These are phyloP conservation scores for Syrphus vitripennis DNA, from an alignment of 2,888 invertebrate species.

Conservation along the genomic window DNA sequence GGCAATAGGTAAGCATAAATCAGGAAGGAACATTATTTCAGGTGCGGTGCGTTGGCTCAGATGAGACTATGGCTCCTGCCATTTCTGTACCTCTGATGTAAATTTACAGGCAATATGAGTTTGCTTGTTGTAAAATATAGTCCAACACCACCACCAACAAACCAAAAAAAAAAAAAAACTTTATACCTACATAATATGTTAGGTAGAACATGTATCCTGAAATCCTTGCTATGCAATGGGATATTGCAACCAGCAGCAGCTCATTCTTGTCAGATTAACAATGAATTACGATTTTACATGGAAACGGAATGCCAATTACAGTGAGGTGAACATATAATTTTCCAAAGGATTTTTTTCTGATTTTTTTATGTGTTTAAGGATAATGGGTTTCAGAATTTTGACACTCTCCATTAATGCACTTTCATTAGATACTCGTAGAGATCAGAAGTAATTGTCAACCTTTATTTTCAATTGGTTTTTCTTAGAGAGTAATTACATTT, in stretches of 20 bases:
- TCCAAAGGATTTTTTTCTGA: no score
- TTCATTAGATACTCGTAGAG: no score
- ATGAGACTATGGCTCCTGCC: background rate
- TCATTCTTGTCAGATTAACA: conserved; percentile 52
- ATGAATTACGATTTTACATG: conserved; percentile 53
- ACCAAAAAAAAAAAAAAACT: background rate
- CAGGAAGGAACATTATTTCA: conserved; percentile 31
- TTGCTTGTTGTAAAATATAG: background rate
- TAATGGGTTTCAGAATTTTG: no score
- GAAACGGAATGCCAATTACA: conserved; percentile 33
- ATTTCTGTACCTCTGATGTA: conserved; percentile 32
- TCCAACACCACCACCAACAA: background rate
- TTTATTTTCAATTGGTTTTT: no score
- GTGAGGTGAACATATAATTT: background rate
- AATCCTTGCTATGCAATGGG: background rate
- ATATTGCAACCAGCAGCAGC: conserved; percentile 6
- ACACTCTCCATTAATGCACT: no score
- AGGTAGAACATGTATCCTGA: background rate
- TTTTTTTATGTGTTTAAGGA: no score
- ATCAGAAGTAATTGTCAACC: no score
- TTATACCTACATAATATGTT: background rate
- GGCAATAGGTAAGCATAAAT: conserved; percentile 51
- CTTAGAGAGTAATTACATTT: no score
- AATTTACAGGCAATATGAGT: conserved; percentile 36
- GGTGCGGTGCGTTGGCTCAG: background rate